Percentiles rank a stretch among this genome's conserved stretches.
Conservation (phyloP, 2,113 vertebrate species). For the Heterotilapia buettikoferi region DNA sequence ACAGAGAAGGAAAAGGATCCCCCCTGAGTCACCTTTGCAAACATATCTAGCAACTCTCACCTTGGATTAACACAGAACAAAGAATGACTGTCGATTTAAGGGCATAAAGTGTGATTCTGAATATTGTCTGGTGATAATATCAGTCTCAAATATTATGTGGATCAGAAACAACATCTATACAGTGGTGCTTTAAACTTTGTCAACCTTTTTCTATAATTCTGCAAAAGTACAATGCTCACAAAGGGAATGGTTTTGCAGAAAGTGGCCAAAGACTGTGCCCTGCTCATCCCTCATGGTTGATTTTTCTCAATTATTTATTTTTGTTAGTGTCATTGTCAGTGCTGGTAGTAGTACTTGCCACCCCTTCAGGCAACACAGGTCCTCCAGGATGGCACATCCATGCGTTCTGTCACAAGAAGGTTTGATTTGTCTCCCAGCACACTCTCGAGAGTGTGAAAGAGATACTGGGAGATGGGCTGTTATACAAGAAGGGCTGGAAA, state of each 20-base stretch:
- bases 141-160: background rate
- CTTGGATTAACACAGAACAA: background rate
- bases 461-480: background rate
- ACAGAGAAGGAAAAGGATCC: background rate
- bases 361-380: background rate
- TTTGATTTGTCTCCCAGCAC: background rate
- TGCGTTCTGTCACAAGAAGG: background rate
- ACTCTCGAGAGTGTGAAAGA: background rate
- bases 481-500: background rate
- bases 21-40: constrained; percentile 2
- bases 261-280: background rate
- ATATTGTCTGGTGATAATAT: background rate
- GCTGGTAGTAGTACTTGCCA: background rate
- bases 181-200: background rate
- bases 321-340: background rate
- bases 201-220: background rate
- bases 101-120: background rate
- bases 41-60: background rate
- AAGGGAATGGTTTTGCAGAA: background rate
- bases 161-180: background rate
- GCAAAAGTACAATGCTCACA: background rate
- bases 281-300: background rate
- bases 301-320: background rate
- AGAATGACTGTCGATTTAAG: background rate
- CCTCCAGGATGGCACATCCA: background rate